These are phyloP conservation scores for Epizoanthus scotinus DNA, from an alignment of 92 coral and sea anemone species.

Conservation along the genomic window DNA sequence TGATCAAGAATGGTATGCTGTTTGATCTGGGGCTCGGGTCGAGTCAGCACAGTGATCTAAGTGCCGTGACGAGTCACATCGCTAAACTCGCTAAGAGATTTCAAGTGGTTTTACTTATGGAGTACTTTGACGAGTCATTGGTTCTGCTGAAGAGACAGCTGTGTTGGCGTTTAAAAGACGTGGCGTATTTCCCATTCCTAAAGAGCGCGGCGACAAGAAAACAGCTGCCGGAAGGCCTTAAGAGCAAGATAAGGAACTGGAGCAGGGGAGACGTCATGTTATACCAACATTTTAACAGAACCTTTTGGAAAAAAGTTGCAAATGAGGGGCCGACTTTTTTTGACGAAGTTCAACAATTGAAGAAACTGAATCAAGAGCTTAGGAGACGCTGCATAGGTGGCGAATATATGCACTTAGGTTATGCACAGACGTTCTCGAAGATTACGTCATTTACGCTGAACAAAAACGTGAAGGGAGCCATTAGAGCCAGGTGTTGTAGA, in stretches of 20 bases:
- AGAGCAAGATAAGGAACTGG: constrained; percentile 71
- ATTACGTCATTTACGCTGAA: constrained; percentile 26
- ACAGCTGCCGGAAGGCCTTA: constrained; percentile 41
- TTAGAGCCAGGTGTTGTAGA: constrained; percentile 24
- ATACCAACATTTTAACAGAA: constrained; percentile 67
- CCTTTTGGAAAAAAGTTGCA: constrained; percentile 47
- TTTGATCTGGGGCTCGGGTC: constrained; percentile 85
- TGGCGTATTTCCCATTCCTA: constrained; percentile 74
- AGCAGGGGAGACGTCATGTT: constrained; percentile 73
- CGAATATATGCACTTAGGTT: constrained; percentile 23
- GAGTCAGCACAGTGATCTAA: constrained; percentile 54
- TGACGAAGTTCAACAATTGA: constrained; percentile 60
- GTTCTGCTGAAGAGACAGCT: constrained; percentile 76
- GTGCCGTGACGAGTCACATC: constrained; percentile 44
- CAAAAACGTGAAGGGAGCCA: not conserved
- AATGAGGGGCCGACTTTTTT: constrained; percentile 48
- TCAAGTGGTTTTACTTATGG: constrained; percentile 77
- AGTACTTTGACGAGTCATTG: constrained; percentile 85
- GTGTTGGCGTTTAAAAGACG: constrained; percentile 82
- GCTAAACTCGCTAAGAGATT: constrained; percentile 60
- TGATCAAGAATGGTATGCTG: constrained; percentile 89
- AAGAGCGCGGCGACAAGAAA: constrained; percentile 56
- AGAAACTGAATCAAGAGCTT: constrained; percentile 20
- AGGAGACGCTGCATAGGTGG: constrained; percentile 1
- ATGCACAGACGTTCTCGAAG: not conserved